Percentiles rank a stretch among this genome's conserved stretches.
Conservation (phyloP, 64 coral and sea anemone genomes). For the Anthopleura sola region DNA sequence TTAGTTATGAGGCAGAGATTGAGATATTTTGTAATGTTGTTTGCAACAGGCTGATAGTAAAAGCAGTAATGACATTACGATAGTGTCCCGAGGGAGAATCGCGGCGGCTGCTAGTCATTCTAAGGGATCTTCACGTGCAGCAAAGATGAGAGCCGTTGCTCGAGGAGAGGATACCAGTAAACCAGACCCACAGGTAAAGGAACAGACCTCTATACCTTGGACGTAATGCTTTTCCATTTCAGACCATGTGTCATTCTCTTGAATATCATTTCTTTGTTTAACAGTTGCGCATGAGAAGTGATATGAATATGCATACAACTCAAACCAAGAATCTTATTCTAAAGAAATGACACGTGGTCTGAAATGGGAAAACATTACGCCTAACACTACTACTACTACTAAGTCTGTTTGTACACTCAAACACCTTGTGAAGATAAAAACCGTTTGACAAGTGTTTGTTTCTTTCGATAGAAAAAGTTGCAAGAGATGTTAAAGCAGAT, state of each 20-base stretch:
- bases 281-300: too few relatives aligned
- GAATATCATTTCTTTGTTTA: too few relatives aligned
- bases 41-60: slow-evolving; percentile 44
- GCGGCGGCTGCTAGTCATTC: slow-evolving; percentile 15
- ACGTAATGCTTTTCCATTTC: too few relatives aligned
- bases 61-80: slow-evolving; percentile 69
- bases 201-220: too few relatives aligned
- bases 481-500: slow-evolving; percentile 97
- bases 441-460: not conserved
- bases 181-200: slow-evolving; percentile 69
- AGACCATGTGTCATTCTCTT: too few relatives aligned
- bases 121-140: slow-evolving; percentile 78
- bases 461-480: slow-evolving; percentile 81
- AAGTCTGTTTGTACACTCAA: too few relatives aligned
- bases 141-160: slow-evolving; percentile 94
- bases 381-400: too few relatives aligned
- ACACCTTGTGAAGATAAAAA: not conserved
- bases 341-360: too few relatives aligned
- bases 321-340: too few relatives aligned
- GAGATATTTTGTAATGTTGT: not conserved
- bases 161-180: slow-evolving; percentile 88
- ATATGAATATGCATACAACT: too few relatives aligned
- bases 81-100: slow-evolving; percentile 71
- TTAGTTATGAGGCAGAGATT: not conserved
- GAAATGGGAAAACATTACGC: too few relatives aligned